Conservation (phyloP, 2,797 vertebrate genomes). For the Sparidentex hasta region DNA sequence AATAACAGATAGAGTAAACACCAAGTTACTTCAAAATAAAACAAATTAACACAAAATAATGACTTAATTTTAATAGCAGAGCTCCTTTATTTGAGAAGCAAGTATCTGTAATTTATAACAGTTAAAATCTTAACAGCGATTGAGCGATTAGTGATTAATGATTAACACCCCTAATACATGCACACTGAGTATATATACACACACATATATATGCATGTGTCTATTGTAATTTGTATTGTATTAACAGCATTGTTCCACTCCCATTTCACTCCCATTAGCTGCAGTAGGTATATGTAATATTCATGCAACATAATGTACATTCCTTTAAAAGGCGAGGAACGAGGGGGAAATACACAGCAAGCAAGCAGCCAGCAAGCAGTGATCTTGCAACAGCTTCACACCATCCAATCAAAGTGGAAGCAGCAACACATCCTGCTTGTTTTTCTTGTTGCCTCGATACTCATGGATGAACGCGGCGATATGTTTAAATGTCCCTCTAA, state of each 20-base stretch:
- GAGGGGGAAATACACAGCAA: neutral
- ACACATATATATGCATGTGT: no score
- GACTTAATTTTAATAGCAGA: no score
- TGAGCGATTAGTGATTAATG: no score
- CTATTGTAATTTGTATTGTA: neutral
- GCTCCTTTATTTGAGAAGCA: no score
- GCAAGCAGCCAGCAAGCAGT: neutral
- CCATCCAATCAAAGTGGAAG: slow-evolving; percentile 30
- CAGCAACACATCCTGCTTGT: slow-evolving; percentile 22
- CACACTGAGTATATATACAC: no score
- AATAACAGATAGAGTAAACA: no score
- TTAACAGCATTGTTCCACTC: neutral
- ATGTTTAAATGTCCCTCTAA: slow-evolving; percentile 49
- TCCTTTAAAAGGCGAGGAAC: neutral
- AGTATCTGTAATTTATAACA: no score
- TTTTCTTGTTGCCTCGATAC: slow-evolving; percentile 34
- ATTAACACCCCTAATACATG: no score
- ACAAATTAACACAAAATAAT: no score
- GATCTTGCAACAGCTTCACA: slow-evolving; percentile 5
- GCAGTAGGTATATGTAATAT: neutral
- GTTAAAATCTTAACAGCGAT: no score
- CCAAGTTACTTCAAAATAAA: no score
- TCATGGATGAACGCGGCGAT: slow-evolving; percentile 24
- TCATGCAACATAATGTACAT: slow-evolving; percentile 2
- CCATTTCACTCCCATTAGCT: neutral